A percentile compares a stretch with the other conserved stretches of the same genome.
phyloP scores from a whole-genome alignment of 2,888 invertebrate genomes.

The Lasius platythorax region DNA sequence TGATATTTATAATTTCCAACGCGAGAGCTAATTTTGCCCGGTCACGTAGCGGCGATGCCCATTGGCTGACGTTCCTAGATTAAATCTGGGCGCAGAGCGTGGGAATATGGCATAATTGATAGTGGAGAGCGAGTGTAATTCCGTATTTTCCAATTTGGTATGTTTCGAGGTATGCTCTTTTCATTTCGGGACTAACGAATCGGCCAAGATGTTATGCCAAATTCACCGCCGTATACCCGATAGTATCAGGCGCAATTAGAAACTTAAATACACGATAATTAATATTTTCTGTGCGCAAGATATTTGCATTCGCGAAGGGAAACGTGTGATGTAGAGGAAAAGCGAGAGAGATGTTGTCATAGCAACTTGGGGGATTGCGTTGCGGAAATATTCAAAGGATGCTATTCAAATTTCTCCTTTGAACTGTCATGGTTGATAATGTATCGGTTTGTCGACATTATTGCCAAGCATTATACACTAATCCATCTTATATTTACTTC shows the following conservation, averaged over 20 bases:
- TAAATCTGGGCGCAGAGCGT: slow-evolving; percentile 48
- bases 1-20: slow-evolving; percentile 69
- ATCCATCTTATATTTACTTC: slow-evolving; percentile 12
- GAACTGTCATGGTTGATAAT: background rate
- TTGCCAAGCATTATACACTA: background rate
- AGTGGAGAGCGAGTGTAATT: slow-evolving; percentile 41
- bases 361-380: background rate
- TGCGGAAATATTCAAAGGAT: background rate
- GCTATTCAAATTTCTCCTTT: slow-evolving; percentile 17
- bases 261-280: slow-evolving; percentile 40
- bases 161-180: slow-evolving; percentile 37
- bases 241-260: background rate
- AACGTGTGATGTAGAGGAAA: background rate
- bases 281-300: slow-evolving; percentile 7
- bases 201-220: background rate
- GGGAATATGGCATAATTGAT: slow-evolving; percentile 52
- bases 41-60: slow-evolving; percentile 48
- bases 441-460: slow-evolving; percentile 6
- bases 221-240: background rate
- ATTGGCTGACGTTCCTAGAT: slow-evolving; percentile 55
- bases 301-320: slow-evolving; percentile 25
- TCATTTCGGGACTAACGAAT: slow-evolving; percentile 23
- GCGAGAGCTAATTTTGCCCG: slow-evolving; percentile 59
- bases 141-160: slow-evolving; percentile 53
- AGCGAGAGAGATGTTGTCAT: background rate